Evolutionary conservation across 2,797 vertebrate species (phyloP), one percentile per base, ranked within the genome.

Genomic region (Florisuga fusca): DNA sequence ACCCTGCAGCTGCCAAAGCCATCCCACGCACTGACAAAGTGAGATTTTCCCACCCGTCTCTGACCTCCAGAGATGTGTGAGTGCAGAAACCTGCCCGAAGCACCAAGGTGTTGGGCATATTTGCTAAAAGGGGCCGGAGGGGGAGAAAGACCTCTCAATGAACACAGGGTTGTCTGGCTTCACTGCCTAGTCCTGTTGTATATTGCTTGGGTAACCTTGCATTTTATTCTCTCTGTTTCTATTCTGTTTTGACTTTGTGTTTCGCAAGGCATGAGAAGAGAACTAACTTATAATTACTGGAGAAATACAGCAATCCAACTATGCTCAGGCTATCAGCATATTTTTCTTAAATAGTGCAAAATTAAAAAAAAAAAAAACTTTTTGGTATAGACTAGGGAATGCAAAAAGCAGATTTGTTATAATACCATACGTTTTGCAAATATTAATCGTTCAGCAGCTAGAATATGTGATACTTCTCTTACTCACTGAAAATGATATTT

Each of bases 31-130:
- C 78, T 77, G 82, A 88, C 92, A 81, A 63, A 82, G 43, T 0
- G 9, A 88, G 63, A 91, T 72, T 91, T 96, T 97, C 94, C 94
- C 96, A 96, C 87, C 84, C 91, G 76, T 76, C 84, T 53, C 76
- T 94, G 93, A 95, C 61, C 93, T 95, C 92, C 81, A 84, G 79
- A 71, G 77, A 89, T 80, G 67, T 79, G 80, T 46, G 29, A 53
- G 73, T 10, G 41, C 77, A 93, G 64, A 93, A 95, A 85, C 57
- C 61, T 87, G 87, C 87, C 69, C 86, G 63, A 89, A 88, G 77
- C 66, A 91, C 31, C 76, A 90, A 96, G 89, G 77, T 92, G 86
- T 79, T 33, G 57, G 38, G 53, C 23, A 48, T 72, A 66, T 80
- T 72, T 91, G 27, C 58, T 84, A 63, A 48, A 91, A 84, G 64